Base-by-base conservation (phyloP, 2,113 vertebrate species). In the Malurus alboscapulatus region DNA sequence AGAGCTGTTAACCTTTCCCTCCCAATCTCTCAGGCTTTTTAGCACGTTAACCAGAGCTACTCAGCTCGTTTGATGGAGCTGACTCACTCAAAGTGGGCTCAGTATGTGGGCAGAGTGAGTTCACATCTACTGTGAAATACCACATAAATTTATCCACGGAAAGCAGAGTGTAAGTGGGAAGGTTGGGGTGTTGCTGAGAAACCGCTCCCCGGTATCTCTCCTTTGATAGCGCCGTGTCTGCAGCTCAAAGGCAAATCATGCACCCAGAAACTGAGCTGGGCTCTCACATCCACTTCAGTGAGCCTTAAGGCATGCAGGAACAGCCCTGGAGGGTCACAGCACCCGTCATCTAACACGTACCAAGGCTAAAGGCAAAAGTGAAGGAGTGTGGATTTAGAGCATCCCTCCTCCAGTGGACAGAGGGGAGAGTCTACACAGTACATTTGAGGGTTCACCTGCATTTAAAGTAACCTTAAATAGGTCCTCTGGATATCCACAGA, bases 61-160 rank as follows among this genome's bases (percentile, higher is more conserved):
- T 92, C 62, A 55, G 71, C 93, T 80, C 47, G 26, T 85, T 85
- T 85, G 93, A 92, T 83, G 75, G 75, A 94, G 72, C 85, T 96
- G 96, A 96, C 95, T 96, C 95, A 96, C 65, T 88, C 83, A 45
- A 92, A 94, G 95, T 96, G 88, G 94, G 95, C 94, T 96, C 65
- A 53, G 83, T 84, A 90, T 61, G 96, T 96, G 88, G 96, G 96
- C 61, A 95, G 94, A 93, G 53, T 10, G 57, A 92, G 83, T 95
- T 96, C 86, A 84, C 55, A 95, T 95, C 57, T 90, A 44, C 92
- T 93, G 93, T 2, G 44, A 95, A 96, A 95, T 88, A 92, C 59
- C 85, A 80, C 40, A 77, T 40, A 96, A 92, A 94, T 96, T 88
- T 95, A 95, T 87, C 88, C 68, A 45, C 25, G 76, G 83, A 86